Conservation (phyloP, 2,888 invertebrate species). For the Himalopsyche anomala region DNA sequence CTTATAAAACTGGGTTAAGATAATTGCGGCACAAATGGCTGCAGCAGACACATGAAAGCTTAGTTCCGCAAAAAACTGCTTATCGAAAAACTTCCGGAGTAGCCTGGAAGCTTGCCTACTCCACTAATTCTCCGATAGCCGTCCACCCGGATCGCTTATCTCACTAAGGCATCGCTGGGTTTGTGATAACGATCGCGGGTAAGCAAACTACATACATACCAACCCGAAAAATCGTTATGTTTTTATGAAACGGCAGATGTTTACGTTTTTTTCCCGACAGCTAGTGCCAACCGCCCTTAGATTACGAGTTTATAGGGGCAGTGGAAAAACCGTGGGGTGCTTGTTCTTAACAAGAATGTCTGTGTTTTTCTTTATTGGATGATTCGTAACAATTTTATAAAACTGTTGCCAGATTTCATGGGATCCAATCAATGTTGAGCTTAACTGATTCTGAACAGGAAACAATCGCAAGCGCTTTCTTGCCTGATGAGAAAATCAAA, state of each 20-base stretch:
- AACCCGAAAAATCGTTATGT: constrained; percentile 64
- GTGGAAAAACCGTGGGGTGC: constrained; percentile 59
- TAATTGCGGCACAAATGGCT: not conserved
- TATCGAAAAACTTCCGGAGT: constrained; percentile 63
- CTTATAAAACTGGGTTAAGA: too few relatives aligned
- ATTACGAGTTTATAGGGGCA: constrained; percentile 52
- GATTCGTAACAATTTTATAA: not conserved
- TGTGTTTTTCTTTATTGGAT: not conserved
- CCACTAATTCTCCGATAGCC: constrained; percentile 66
- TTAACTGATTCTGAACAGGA: too few relatives aligned
- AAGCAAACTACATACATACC: constrained; percentile 47
- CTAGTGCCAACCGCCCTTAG: constrained; percentile 51
- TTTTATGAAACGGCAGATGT: constrained; percentile 61
- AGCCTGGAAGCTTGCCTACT: constrained; percentile 69
- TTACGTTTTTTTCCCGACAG: constrained; percentile 62
- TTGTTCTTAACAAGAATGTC: constrained; percentile 26
- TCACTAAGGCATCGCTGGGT: constrained; percentile 55
- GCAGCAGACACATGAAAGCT: constrained; percentile 23
- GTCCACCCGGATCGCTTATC: constrained; percentile 68
- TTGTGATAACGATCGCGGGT: constrained; percentile 62
- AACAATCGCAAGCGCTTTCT: too few relatives aligned
- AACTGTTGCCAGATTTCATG: not conserved
- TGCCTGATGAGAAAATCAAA: too few relatives aligned
- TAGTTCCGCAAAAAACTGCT: constrained; percentile 27
- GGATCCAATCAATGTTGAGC: too few relatives aligned